Conservation (phyloP, 2,797 vertebrate species). For the Selene dorsalis region DNA sequence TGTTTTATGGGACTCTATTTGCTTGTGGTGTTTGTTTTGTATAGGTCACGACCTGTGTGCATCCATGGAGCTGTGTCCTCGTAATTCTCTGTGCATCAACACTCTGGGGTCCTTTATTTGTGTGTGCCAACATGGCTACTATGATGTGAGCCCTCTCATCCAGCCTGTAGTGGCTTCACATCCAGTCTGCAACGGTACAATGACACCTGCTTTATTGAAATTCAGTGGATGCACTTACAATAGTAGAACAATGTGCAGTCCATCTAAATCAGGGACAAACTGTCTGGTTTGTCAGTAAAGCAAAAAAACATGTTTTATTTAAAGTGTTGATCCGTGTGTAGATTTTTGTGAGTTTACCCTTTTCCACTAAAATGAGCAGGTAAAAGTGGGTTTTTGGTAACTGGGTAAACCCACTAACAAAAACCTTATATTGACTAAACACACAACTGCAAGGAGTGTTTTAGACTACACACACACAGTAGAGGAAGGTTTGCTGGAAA, state of each 20-base stretch:
- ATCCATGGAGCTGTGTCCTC: constrained; percentile 57
- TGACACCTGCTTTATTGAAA: background rate
- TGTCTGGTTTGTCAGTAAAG: background rate
- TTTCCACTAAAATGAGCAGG: no score
- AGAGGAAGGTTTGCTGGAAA: no score
- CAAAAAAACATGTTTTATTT: background rate
- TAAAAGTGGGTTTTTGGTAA: no score
- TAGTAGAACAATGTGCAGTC: background rate
- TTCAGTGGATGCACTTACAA: background rate
- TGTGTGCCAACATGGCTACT: constrained; percentile 73
- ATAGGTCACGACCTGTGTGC: constrained; percentile 78
- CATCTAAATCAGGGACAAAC: background rate
- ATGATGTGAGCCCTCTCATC: constrained; percentile 65
- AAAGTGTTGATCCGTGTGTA: no score
- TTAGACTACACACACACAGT: no score
- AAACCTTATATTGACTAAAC: no score
- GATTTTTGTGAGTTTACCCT: no score
- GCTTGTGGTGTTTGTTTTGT: background rate
- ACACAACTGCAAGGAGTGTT: no score
- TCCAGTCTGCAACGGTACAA: constrained; percentile 74
- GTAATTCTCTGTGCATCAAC: constrained; percentile 76
- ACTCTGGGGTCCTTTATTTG: constrained; percentile 77
- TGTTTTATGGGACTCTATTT: background rate
- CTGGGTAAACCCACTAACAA: no score
- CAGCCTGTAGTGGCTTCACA: constrained; percentile 2